Evolutionary conservation across 2,797 vertebrate species (phyloP).

Genomic region (Molossus alvarezi): DNA sequence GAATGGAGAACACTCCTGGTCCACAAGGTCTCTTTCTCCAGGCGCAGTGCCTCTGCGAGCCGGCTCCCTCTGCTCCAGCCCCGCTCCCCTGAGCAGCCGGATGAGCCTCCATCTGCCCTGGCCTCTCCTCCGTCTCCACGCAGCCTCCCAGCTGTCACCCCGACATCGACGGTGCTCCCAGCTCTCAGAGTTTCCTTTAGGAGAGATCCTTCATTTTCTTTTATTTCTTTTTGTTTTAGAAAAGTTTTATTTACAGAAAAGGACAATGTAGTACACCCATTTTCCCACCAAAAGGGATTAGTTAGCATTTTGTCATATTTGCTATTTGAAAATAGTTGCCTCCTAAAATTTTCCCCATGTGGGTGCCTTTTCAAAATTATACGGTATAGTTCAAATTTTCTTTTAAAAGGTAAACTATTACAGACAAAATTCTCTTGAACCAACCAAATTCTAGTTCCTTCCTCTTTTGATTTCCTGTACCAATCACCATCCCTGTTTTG

Average conservation of each 20-base stretch:
- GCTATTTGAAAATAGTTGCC: neutral
- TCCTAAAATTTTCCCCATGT: neutral
- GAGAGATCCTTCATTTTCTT: neutral
- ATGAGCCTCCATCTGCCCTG: neutral
- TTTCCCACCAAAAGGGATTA: neutral
- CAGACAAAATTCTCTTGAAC: neutral
- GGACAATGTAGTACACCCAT: neutral
- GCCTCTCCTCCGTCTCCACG: neutral
- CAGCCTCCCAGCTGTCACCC: neutral
- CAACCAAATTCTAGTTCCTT: neutral
- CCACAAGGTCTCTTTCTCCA: neutral
- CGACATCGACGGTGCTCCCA: neutral
- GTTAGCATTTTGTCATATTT: neutral
- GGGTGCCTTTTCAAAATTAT: neutral
- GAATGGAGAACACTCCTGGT: neutral
- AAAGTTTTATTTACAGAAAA: slow-evolving; percentile 11
- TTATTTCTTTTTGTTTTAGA: neutral
- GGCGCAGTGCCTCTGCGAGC: too few relatives aligned
- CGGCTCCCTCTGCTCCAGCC: neutral
- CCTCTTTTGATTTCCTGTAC: neutral
- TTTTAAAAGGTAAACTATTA: slow-evolving; percentile 23
- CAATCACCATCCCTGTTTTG: neutral
- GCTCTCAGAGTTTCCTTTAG: neutral
- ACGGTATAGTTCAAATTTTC: neutral
- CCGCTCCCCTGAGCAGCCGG: neutral